Percentiles rank a stretch among this genome's conserved stretches.
Evolutionary conservation across 2,113 vertebrate genomes (phyloP).

Genomic region (Callocephalon fimbriatum): DNA sequence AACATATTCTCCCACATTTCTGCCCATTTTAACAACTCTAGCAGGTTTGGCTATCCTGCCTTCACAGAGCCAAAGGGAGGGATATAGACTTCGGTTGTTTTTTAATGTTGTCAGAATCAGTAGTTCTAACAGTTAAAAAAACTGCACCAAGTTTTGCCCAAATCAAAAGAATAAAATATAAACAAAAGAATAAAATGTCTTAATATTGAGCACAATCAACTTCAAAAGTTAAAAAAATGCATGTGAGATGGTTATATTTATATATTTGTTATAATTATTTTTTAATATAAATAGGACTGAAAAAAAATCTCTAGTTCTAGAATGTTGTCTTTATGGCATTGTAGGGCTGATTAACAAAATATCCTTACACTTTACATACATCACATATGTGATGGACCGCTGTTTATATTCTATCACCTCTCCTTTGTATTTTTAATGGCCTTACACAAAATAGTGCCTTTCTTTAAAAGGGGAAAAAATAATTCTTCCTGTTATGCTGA

Average conservation of each 20-base stretch:
- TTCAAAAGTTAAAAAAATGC: neutral
- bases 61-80: neutral
- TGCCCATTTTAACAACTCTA: neutral
- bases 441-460: neutral
- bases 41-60: neutral
- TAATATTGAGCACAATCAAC: neutral
- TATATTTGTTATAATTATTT: neutral
- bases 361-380: neutral
- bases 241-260: neutral
- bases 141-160: neutral
- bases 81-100: neutral
- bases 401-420: neutral
- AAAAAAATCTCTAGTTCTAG: neutral
- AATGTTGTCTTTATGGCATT: neutral
- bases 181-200: neutral
- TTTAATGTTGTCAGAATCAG: neutral
- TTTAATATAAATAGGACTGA: neutral
- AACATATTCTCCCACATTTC: neutral
- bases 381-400: neutral
- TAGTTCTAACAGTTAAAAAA: neutral
- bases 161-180: neutral
- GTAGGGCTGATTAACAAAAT: neutral
- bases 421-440: neutral
- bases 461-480: neutral
- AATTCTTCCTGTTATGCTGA: neutral